These are phyloP conservation scores for Strigops habroptila DNA, from an alignment of 2,113 vertebrate species.

Conservation along the genomic window DNA sequence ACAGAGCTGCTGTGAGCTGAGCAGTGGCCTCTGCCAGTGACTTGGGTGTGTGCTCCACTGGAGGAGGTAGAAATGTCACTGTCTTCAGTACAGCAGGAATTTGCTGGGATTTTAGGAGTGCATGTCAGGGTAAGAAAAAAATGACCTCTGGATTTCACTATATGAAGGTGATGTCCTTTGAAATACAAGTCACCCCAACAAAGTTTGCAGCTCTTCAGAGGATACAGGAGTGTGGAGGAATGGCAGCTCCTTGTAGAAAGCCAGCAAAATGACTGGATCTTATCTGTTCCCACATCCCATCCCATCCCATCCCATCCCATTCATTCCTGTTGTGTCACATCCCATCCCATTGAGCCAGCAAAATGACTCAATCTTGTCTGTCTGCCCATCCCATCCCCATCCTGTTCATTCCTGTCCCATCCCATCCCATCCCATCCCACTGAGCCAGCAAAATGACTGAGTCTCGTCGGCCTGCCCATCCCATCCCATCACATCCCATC, in stretches of 20 bases:
- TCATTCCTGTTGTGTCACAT: too few relatives aligned
- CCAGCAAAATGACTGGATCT: not conserved
- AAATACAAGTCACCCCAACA: not conserved
- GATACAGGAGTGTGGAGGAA: not conserved
- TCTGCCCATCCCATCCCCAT: not conserved
- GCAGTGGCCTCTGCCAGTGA: conserved; percentile 74
- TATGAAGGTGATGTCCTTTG: not conserved
- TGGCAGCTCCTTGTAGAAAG: not conserved
- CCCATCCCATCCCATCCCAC: too few relatives aligned
- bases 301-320: too few relatives aligned
- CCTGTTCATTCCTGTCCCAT: too few relatives aligned
- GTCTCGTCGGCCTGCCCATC: too few relatives aligned
- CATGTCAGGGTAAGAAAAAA: not conserved
- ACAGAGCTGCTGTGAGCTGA: conserved; percentile 70
- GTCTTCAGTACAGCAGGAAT: too few relatives aligned
- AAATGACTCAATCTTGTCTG: not conserved
- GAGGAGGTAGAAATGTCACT: not conserved
- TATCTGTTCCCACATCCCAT: too few relatives aligned
- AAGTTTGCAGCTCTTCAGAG: not conserved
- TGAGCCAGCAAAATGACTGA: too few relatives aligned
- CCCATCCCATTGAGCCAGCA: not conserved
- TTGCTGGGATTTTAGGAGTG: not conserved
- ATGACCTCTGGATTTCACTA: not conserved
- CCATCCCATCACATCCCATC: not conserved
- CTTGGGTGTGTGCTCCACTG: conserved; percentile 35